A percentile compares a stretch with the other conserved stretches of the same genome.
phyloP scores from a whole-genome alignment of 1,140 invertebrate genomes.

The Penaeus japonicus region DNA sequence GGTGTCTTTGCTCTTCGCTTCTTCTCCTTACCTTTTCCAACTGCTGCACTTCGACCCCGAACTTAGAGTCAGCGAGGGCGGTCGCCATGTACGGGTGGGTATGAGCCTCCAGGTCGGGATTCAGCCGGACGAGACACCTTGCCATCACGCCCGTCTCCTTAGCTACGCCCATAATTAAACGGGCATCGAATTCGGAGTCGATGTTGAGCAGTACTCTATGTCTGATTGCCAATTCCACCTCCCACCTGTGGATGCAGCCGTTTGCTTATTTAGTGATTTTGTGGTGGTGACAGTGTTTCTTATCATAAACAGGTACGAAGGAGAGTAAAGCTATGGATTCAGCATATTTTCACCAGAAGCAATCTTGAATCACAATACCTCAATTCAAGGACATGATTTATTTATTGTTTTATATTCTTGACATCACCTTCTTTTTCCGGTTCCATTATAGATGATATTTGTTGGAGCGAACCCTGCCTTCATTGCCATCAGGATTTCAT shows the following conservation, averaged over 20 bases:
- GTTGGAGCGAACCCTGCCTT: not conserved
- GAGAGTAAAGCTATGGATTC: too few relatives aligned
- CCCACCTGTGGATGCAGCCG: not conserved
- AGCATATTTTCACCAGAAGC: too few relatives aligned
- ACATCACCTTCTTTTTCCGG: constrained; percentile 16
- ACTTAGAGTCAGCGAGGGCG: constrained; percentile 26
- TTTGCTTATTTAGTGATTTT: too few relatives aligned
- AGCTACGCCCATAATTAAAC: not conserved
- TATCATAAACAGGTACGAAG: too few relatives aligned
- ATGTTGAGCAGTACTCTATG: constrained; percentile 3
- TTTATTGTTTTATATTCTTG: too few relatives aligned
- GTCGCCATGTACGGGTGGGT: constrained; percentile 33
- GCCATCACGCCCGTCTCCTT: not conserved
- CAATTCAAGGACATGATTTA: too few relatives aligned
- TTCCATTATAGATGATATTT: constrained; percentile 27
- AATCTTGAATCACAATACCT: too few relatives aligned
- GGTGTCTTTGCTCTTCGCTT: too few relatives aligned
- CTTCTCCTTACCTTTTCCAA: not conserved
- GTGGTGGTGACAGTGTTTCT: too few relatives aligned
- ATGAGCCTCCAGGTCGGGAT: constrained; percentile 4
- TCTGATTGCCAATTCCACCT: not conserved
- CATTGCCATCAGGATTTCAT: constrained; percentile 19
- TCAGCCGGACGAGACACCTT: not conserved
- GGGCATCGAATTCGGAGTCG: constrained; percentile 21
- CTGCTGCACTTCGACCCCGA: constrained; percentile 8